Base-by-base conservation (phyloP, 2,888 invertebrate genomes). In the Zygaena filipendulae region DNA sequence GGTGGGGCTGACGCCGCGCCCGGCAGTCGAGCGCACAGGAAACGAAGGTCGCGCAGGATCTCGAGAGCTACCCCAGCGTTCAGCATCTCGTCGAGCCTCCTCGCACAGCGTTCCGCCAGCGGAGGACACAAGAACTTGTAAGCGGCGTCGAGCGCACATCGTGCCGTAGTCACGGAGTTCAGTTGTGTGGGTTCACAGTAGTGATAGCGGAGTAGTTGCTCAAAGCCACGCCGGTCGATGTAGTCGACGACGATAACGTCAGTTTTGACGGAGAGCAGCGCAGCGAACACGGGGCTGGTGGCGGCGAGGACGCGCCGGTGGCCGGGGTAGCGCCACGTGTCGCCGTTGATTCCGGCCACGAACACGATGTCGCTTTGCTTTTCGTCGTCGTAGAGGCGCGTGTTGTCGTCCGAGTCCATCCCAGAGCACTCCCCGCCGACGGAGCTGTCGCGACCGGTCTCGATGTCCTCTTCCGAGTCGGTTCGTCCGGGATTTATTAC, bases 121-220 rank as follows among this genome's bases (percentile, higher is more conserved):
- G 84, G 86, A 4, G 85, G 82, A 44, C 91, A 87, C 23, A 89
- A 72, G 52, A 90, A 88, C 49, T 88, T 87, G 52, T 90, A 86
- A 11, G 90, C 89, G 2, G 88, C 87, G 39, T 87, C 86, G 13
- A 92, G 81, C 0, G 91, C 84, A 20, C 84, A 82, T 12, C 91
- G 74, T 4, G 90, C 88, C 1, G 87, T 86, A 8, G 71, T 71
- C 6, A 86, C 84, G 0, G 86, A 83, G 40, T 84, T 82, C 24
- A 89, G 75, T 26, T 81, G 69, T 7, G 84, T 82, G 3, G 84
- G 81, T 38, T 86, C 84, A 26, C 83, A 83, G 53, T 88, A 87
- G 39, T 88, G 74, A 54, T 83, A 87, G 39, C 88, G 72, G 25
- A 87, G 70, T 3, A 88, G 66, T 47, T 86, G 82, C 49, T 87